phyloP scores from a whole-genome alignment of 2,113 vertebrate genomes.

The Lepisosteus osseus region DNA sequence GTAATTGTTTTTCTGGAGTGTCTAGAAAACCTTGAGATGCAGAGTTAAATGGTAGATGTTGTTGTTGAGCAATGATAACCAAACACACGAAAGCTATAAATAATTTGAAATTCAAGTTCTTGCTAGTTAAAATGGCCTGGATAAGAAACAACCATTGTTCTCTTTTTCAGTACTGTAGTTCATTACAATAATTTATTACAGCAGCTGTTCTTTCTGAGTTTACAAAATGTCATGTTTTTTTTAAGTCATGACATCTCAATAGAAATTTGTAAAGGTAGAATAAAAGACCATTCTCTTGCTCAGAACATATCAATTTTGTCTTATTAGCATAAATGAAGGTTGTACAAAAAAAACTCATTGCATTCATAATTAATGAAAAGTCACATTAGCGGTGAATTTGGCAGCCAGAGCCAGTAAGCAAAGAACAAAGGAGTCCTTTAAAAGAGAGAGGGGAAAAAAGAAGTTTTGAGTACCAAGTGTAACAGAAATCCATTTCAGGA shows the following conservation, averaged over 20 bases:
- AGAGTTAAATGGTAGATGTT: constrained; percentile 27
- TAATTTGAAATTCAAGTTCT: constrained; percentile 18
- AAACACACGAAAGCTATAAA: not conserved
- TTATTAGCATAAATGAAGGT: constrained; percentile 39
- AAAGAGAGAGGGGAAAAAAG: constrained; percentile 25
- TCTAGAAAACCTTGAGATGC: too few species aligned
- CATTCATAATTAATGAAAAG: constrained; percentile 56
- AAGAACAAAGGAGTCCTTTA: constrained; percentile 36
- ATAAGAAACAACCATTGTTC: constrained; percentile 30
- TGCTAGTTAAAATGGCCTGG: constrained; percentile 27
- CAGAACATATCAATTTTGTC: constrained; percentile 23
- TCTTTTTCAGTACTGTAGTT: constrained; percentile 29
- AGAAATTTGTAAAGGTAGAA: constrained; percentile 39
- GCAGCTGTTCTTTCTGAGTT: constrained; percentile 39
- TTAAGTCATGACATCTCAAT: constrained; percentile 40
- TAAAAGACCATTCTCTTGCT: constrained; percentile 15
- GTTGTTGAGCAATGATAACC: constrained; percentile 26
- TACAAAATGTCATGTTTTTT: constrained; percentile 35
- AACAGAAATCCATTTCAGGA: constrained; percentile 46
- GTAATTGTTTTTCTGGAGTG: too few species aligned
- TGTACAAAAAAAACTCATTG: constrained; percentile 34
- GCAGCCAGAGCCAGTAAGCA: constrained; percentile 28
- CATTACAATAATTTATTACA: constrained; percentile 43
- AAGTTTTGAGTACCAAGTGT: constrained; percentile 6
- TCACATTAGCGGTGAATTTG: constrained; percentile 41